Base-by-base conservation (phyloP, 2,113 vertebrate species). In the Ivindomyrus marchei region DNA sequence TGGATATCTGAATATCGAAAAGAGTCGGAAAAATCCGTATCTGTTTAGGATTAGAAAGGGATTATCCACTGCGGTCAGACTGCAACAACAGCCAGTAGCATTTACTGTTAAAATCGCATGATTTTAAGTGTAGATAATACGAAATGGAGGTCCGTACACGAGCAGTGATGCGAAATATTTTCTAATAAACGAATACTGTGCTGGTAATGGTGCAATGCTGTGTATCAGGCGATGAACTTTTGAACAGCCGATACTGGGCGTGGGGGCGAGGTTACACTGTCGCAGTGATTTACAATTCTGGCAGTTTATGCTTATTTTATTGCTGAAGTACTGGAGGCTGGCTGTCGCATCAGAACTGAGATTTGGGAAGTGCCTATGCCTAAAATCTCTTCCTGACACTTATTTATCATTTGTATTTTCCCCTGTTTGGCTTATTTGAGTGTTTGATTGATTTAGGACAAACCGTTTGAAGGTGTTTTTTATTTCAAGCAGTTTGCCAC, bases 201-300 rank as follows among this genome's bases (percentile, higher is more conserved):
- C 27, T 70, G 27, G 27, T 31, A 70, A 27, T 70, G 62, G 45
- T 46, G 45, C 21, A 85, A 19, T 46, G 83, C 83, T 46, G 83
- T 42, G 42, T n/a, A 24, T 46, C 83, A 19, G 21, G 39, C 45
- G 83, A 46, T 85, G 83, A 85, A 85, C 42, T 85, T 85, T 46
- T n/a, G 45, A 85, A 47, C 42, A 47, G 39, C 7, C 83, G 39
- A 42, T 85, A 45, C 21, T 80, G 74, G 83, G 83, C 83, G 45
- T 46, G 39, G 83, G 83, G 39, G 83, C 39, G 45, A 42, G 83
- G 83, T 85, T 46, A 85, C 83, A 42, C 45, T 85, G 83, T 85
- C 83, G 83, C 83, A 85, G 83, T 85, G 45, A 85, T 85, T 85
- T 85, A 85, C 83, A 85, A 85, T 85, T 46, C 74, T 19, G 31